A percentile compares a stretch with the other conserved stretches of the same genome.
Conservation (phyloP, 1,140 invertebrate genomes). For the Drosophila nasuta region DNA sequence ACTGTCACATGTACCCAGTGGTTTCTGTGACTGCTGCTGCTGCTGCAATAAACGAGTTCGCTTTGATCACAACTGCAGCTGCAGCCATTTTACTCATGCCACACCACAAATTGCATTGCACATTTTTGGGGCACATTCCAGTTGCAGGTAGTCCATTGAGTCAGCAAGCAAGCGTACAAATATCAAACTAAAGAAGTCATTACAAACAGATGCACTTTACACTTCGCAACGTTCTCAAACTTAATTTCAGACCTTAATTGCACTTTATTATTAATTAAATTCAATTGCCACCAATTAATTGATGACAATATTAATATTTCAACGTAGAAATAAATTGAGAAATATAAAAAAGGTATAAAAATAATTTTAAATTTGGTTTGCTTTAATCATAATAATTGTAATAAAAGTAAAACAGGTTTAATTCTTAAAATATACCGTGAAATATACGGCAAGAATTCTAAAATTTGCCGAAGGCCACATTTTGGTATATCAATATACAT, state of each 20-base stretch:
- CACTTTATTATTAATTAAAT: background rate
- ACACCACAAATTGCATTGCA: conserved; percentile 42
- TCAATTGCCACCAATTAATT: conserved; percentile 10
- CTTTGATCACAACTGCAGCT: conserved; percentile 1
- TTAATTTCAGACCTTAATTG: background rate
- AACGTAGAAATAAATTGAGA: too few species aligned
- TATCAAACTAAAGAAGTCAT: conserved; percentile 14
- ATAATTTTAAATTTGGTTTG: too few species aligned
- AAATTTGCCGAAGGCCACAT: too few species aligned
- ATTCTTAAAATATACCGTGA: too few species aligned
- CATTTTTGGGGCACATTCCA: conserved; percentile 8
- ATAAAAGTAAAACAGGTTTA: too few species aligned
- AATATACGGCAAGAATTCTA: too few species aligned
- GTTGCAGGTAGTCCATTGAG: conserved; percentile 9
- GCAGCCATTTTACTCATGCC: conserved; percentile 13
- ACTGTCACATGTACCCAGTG: conserved; percentile 36
- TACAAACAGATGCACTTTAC: background rate
- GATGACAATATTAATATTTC: too few species aligned
- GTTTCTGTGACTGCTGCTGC: conserved; percentile 23
- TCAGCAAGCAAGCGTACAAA: conserved; percentile 13
- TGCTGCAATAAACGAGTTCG: conserved; percentile 18
- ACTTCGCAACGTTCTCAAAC: background rate
- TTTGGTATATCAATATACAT: too few species aligned
- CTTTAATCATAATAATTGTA: too few species aligned
- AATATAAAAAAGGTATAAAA: too few species aligned